Base-by-base conservation (phyloP, 2,888 invertebrate species). In the Agrilus cyanescens region DNA sequence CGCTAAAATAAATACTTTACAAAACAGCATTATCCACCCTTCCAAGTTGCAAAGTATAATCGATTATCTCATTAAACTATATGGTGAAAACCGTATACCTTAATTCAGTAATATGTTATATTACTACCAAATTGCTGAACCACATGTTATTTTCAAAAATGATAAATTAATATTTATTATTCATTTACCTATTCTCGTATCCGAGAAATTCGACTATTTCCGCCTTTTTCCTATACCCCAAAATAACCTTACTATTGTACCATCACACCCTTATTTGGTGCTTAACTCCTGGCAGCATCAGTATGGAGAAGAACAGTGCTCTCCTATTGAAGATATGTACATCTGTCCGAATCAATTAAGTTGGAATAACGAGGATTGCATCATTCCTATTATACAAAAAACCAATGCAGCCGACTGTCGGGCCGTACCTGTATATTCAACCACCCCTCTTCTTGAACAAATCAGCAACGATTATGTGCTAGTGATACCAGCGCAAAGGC, bases 1-100 rank as follows among this genome's bases (percentile, higher is more conserved):
- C 32, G 41, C 46, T 12, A 48, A 51, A 48, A 34, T 52, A 37
- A 51, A 48, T 13, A 44, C 46, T 18, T 38, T 51, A 13, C 50
- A 49, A 40, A 47, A 34, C 18, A 38, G 42, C 8, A 39, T 51
- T n/a, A 32, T 51, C 18, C 41, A 44, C 5, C 14, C 32, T 12
- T 34, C 13, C 30, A 37, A 51, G 25, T 32, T 51, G 37, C 13
- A 37, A 31, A 30, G 34, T 15, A 48, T 51, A 8, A 25, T 51
- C 8, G 8, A 41, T 12, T 32, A 12, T 7, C 29, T 49, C 36
- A 18, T 25, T 12, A 39, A 37, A 14, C 13, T 47, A 13, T 50
- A 50, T 31, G 38, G 37, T 34, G 12, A 37, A n/a, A 32, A 40
- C 15, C 13, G 41, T 44, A 44, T 50, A 32, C 14, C 32, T 12